These are phyloP conservation scores for Spodoptera frugiperda DNA, from an alignment of 1,140 invertebrate genomes.

Conservation along the genomic window DNA sequence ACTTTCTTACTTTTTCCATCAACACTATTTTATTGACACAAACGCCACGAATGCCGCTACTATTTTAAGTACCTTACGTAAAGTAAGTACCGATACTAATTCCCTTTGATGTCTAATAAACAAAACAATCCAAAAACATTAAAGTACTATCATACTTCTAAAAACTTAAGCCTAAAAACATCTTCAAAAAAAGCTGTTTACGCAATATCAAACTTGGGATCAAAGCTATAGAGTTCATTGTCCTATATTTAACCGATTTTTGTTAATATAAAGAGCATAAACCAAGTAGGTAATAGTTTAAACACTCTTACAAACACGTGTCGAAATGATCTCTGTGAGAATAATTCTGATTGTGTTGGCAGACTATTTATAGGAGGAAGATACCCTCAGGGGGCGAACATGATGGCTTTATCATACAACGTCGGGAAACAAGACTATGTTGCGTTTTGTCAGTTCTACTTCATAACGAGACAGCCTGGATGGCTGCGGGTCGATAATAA, in stretches of 20 bases:
- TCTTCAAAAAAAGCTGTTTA: conserved; percentile 2
- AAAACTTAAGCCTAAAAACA: conserved; percentile 6
- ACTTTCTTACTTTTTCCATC: neutral
- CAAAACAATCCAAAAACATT: neutral
- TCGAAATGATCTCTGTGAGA: conserved; percentile 42
- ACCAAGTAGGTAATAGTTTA: conserved; percentile 15
- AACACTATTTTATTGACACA: neutral
- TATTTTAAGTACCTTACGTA: too few relatives aligned
- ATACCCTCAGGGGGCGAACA: conserved; percentile 49
- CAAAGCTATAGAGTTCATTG: conserved; percentile 8
- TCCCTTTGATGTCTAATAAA: conserved; percentile 6
- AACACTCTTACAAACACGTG: conserved; percentile 36
- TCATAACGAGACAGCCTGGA: neutral
- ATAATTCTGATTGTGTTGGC: conserved; percentile 52
- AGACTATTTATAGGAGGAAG: conserved; percentile 46
- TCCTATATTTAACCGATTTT: conserved; percentile 8
- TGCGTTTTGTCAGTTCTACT: neutral
- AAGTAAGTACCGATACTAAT: neutral
- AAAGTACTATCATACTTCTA: neutral
- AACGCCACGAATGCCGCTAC: neutral
- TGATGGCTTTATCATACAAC: conserved; percentile 49
- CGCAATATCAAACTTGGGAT: neutral
- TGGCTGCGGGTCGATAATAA: too few relatives aligned
- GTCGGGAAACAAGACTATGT: conserved; percentile 2
- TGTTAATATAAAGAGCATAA: conserved; percentile 25